Evolutionary conservation across 2,113 vertebrate genomes (phyloP).

Genomic region (Dicaeum eximium): DNA sequence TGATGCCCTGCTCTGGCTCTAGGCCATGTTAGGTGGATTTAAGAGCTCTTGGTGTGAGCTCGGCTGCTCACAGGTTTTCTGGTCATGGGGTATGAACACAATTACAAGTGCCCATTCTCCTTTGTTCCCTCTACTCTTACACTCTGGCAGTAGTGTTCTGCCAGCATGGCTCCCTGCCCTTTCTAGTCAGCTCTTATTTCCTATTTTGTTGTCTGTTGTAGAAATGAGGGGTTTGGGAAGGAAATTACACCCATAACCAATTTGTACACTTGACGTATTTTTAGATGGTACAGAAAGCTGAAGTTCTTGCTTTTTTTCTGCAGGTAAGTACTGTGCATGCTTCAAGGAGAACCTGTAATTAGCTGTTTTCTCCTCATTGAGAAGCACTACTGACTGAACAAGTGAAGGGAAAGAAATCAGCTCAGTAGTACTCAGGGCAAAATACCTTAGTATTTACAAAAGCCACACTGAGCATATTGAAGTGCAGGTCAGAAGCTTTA

Average conservation of each 20-base stretch:
- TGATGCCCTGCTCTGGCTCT: not conserved
- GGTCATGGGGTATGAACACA: not conserved
- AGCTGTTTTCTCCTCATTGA: not conserved
- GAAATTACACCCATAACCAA: not conserved
- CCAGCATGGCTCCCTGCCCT: not conserved
- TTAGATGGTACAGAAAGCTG: not conserved
- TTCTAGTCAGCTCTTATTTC: not conserved
- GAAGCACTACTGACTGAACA: not conserved
- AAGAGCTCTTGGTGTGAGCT: not conserved
- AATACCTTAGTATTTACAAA: not conserved
- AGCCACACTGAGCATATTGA: not conserved
- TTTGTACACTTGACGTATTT: not conserved
- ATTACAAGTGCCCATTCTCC: not conserved
- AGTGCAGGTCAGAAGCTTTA: not conserved
- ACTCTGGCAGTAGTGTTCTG: not conserved
- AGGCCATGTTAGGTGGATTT: not conserved
- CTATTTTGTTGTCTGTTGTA: not conserved
- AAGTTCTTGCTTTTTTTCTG: not conserved
- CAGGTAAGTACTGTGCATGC: not conserved
- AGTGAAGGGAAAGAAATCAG: not conserved
- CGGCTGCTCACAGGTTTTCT: not conserved
- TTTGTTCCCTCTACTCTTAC: not conserved
- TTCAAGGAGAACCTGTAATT: not conserved
- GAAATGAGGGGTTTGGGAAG: not conserved
- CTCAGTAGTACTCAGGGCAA: not conserved